A percentile compares a stretch with the other conserved stretches of the same genome.
Conservation (phyloP, 2,888 invertebrate species). For the Tipula unca region DNA sequence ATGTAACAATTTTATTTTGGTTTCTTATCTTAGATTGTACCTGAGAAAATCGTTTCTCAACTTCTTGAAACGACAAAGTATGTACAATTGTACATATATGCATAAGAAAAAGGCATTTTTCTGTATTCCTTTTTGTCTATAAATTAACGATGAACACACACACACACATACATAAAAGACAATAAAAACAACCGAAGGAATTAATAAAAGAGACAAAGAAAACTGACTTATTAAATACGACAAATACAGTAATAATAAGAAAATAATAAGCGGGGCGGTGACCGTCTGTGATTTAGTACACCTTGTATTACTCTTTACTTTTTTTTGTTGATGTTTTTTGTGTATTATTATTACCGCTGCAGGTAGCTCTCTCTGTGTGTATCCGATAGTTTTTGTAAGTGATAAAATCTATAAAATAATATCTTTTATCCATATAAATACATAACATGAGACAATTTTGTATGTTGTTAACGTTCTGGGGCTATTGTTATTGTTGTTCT, state of each 20-base stretch:
- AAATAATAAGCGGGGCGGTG: constrained; percentile 8
- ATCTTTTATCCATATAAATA: neutral
- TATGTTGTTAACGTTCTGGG: neutral
- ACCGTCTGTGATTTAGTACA: constrained; percentile 14
- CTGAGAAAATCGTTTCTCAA: neutral
- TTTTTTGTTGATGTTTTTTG: neutral
- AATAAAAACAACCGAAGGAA: neutral
- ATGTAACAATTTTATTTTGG: neutral
- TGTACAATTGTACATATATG: neutral
- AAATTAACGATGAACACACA: neutral
- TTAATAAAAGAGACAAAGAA: neutral
- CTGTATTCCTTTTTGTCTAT: constrained; percentile 8
- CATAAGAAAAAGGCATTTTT: neutral
- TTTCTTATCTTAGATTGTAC: constrained; percentile 4
- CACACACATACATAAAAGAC: neutral
- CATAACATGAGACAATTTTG: neutral
- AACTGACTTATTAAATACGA: constrained; percentile 14
- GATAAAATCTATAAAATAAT: neutral
- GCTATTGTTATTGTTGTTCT: neutral
- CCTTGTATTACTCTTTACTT: neutral
- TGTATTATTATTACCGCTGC: neutral
- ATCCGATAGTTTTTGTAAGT: neutral
- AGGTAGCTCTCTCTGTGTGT: neutral
- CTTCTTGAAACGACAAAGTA: neutral
- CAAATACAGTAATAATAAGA: constrained; percentile 14